phyloP scores from a whole-genome alignment of 2,888 invertebrate species.

The Girardia tigrina region DNA sequence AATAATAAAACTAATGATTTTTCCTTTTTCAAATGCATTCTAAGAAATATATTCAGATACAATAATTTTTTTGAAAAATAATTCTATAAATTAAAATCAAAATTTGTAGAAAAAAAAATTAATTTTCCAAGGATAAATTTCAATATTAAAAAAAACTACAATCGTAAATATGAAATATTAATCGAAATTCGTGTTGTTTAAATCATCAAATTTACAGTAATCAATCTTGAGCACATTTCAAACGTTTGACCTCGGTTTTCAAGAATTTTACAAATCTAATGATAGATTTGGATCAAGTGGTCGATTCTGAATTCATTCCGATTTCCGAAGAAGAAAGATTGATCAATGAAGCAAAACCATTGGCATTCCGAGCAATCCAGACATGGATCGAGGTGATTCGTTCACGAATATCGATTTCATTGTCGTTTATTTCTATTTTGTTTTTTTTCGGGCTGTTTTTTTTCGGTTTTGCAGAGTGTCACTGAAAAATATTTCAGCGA shows the following conservation, averaged over 20 bases:
- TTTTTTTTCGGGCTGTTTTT: no score
- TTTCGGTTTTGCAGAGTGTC: no score
- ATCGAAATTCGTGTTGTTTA: no score
- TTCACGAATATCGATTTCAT: neutral
- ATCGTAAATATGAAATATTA: no score
- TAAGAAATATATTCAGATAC: no score
- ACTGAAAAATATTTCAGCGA: neutral
- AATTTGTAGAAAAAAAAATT: no score
- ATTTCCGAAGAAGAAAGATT: neutral
- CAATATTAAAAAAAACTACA: no score
- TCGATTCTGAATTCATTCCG: neutral
- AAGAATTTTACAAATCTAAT: neutral
- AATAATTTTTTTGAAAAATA: no score
- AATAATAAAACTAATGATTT: no score
- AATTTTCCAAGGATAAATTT: no score
- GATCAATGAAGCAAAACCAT: neutral
- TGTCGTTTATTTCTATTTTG: neutral
- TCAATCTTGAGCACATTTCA: neutral
- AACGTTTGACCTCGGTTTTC: neutral
- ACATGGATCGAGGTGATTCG: neutral
- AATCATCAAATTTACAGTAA: neutral
- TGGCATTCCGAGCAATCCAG: neutral
- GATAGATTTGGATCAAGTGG: neutral
- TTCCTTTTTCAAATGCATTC: no score
- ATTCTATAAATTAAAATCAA: no score